phyloP scores from a whole-genome alignment of 2,797 vertebrate species.

The Chiloscyllium punctatum region DNA sequence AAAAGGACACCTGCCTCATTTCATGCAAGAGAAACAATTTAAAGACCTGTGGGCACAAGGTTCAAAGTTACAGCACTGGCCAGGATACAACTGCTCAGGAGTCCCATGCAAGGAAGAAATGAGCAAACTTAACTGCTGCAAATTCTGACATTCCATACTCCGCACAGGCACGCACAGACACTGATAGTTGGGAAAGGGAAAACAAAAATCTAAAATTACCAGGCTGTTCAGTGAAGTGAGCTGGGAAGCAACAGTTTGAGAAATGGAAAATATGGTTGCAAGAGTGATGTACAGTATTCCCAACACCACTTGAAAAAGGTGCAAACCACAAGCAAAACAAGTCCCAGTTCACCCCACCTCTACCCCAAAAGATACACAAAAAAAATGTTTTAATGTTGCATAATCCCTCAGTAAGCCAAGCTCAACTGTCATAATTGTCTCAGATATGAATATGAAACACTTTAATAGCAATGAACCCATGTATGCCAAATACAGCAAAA shows the following conservation, averaged over 20 bases:
- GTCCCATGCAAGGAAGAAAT: not conserved
- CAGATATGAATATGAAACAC: not conserved
- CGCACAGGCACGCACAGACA: not conserved
- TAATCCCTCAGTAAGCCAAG: not conserved
- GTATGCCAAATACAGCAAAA: not conserved
- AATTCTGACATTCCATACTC: not conserved
- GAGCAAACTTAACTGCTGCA: not conserved
- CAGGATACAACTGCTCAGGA: not conserved
- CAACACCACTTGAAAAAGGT: not conserved
- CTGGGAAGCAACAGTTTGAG: not conserved
- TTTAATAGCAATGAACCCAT: not conserved
- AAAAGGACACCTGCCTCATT: not conserved
- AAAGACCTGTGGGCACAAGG: not conserved
- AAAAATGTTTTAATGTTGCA: not conserved
- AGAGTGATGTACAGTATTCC: not conserved
- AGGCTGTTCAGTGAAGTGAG: not conserved
- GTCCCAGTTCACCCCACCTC: too few species aligned
- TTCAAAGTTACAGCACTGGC: not conserved
- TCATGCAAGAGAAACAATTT: not conserved
- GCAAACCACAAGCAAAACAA: not conserved
- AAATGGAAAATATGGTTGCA: not conserved
- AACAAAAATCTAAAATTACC: not conserved
- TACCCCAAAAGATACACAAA: not conserved
- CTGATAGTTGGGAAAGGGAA: not conserved
- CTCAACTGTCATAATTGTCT: not conserved